Conservation (phyloP, 2,888 invertebrate genomes). For the Sussaba pulchella region DNA sequence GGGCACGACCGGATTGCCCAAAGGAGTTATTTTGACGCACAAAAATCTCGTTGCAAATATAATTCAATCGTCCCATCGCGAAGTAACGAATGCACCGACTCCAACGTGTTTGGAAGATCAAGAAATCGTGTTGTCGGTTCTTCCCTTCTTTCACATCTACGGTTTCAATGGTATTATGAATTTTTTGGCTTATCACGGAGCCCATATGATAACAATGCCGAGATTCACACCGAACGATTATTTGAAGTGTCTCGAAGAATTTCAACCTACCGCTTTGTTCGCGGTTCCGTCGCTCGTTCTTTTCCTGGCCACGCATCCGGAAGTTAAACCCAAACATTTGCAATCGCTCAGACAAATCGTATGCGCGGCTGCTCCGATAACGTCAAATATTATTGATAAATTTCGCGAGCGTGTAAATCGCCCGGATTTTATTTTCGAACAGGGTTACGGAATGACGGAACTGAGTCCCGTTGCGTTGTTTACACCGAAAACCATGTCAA, state of each 20-base stretch:
- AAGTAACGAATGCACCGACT: conserved; percentile 84
- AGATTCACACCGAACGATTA: conserved; percentile 91
- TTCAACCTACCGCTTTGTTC: conserved; percentile 88
- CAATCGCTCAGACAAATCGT: conserved; percentile 88
- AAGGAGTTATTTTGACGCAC: conserved; percentile 92
- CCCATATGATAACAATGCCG: conserved; percentile 89
- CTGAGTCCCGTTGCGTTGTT: conserved; percentile 88
- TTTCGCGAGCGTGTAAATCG: conserved; percentile 86
- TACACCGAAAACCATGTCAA: conserved; percentile 86
- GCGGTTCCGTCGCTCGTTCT: conserved; percentile 92
- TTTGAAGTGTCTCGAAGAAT: conserved; percentile 87
- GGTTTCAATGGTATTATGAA: conserved; percentile 90
- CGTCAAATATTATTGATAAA: conserved; percentile 87
- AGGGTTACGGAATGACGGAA: conserved; percentile 90
- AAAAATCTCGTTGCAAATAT: conserved; percentile 88
- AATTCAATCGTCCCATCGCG: conserved; percentile 84
- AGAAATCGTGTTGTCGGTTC: conserved; percentile 87
- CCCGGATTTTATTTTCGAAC: conserved; percentile 78
- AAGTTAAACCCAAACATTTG: conserved; percentile 89
- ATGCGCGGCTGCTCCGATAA: conserved; percentile 91
- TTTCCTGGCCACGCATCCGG: conserved; percentile 90
- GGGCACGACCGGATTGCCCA: conserved; percentile 93
- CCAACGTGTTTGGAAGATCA: conserved; percentile 85
- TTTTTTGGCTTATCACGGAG: conserved; percentile 86
- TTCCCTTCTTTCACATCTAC: conserved; percentile 93